Conservation (phyloP, 2,113 vertebrate species). For the Xiphophorus couchianus region DNA sequence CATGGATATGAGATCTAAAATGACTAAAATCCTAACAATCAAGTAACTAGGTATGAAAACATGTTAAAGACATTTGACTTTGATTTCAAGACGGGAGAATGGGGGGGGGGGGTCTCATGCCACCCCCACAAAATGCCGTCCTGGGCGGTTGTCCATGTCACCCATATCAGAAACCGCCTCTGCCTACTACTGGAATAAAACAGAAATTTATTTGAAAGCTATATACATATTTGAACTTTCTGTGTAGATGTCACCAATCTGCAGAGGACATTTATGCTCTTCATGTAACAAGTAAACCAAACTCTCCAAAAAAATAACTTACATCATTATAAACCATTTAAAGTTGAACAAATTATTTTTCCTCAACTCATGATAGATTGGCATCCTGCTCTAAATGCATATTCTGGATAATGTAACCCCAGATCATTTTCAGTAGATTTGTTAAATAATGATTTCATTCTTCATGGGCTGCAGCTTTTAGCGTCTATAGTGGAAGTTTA, state of each 20-base stretch:
- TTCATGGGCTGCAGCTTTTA: neutral
- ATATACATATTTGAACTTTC: neutral
- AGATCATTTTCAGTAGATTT: neutral
- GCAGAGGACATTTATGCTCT: neutral
- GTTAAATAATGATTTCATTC: neutral
- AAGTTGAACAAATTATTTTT: neutral
- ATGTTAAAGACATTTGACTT: too few species aligned
- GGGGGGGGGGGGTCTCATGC: too few species aligned
- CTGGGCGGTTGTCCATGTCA: too few species aligned
- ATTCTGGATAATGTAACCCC: neutral
- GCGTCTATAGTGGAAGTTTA: neutral
- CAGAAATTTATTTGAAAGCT: too few species aligned
- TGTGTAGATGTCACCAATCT: neutral
- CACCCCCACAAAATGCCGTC: too few species aligned
- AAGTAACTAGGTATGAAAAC: too few species aligned
- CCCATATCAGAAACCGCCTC: too few species aligned
- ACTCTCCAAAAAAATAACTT: neutral
- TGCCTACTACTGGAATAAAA: too few species aligned
- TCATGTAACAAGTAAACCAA: neutral
- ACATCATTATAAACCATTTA: neutral
- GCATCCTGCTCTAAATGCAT: neutral
- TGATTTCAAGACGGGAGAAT: too few species aligned
- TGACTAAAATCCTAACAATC: neutral
- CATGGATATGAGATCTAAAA: neutral
- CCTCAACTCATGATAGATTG: neutral